Percentiles rank a stretch among this genome's conserved stretches.
These are phyloP conservation scores for Athalia cordata DNA, from an alignment of 2,888 invertebrate species.

Conservation along the genomic window DNA sequence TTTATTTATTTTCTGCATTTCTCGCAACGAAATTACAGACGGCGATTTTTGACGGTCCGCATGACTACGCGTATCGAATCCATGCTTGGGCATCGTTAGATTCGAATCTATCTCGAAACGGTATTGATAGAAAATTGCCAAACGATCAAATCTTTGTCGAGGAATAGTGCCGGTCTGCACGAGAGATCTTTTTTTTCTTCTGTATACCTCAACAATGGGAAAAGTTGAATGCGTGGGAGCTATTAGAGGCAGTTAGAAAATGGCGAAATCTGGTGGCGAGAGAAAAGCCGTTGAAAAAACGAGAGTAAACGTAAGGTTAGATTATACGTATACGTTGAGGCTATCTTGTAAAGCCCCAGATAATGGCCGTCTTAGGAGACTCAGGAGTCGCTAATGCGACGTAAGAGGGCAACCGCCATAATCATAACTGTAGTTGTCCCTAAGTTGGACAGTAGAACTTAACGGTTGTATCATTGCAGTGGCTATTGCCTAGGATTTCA, in stretches of 20 bases:
- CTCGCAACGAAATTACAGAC: background rate
- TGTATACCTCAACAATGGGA: constrained; percentile 8
- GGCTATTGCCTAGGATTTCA: constrained; percentile 15
- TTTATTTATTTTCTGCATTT: background rate
- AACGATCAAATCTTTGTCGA: constrained; percentile 16
- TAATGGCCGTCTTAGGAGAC: constrained; percentile 58
- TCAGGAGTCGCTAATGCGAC: constrained; percentile 61
- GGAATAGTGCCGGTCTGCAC: constrained; percentile 26
- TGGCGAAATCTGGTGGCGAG: background rate
- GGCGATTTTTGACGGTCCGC: background rate
- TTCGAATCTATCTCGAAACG: background rate
- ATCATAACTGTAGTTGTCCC: constrained; percentile 59
- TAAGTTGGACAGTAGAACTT: constrained; percentile 37
- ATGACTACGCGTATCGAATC: too few species aligned
- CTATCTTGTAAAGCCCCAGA: constrained; percentile 56
- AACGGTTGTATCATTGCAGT: constrained; percentile 41
- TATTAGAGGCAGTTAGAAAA: constrained; percentile 9
- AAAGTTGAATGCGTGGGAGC: background rate
- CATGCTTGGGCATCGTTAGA: background rate
- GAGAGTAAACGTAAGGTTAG: constrained; percentile 55
- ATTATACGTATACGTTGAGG: constrained; percentile 52
- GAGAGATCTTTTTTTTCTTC: background rate
- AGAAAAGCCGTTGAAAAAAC: constrained; percentile 35
- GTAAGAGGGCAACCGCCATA: constrained; percentile 56
- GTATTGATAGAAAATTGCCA: background rate